A percentile compares a stretch with the other conserved stretches of the same genome.
These are phyloP conservation scores for Dinoponera quadriceps DNA, from an alignment of 1,140 invertebrate genomes.

Conservation along the genomic window DNA sequence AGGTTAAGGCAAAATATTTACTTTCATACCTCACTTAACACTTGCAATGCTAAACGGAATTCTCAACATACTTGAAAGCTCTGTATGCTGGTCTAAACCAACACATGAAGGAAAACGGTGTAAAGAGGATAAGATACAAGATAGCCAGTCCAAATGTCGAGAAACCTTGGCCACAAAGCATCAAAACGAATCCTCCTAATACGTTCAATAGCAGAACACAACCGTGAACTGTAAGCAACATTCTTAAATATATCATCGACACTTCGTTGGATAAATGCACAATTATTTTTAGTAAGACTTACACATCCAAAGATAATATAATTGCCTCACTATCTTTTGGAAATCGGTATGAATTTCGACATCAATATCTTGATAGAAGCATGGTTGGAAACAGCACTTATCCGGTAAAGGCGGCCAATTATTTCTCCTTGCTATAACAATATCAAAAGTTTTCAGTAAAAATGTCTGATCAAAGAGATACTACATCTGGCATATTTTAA, in stretches of 20 bases:
- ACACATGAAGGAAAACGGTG: slow-evolving; percentile 98
- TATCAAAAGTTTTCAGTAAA: slow-evolving; percentile 15
- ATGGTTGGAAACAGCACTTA: slow-evolving; percentile 96
- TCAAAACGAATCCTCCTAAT: slow-evolving; percentile 91
- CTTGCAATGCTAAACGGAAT: background rate
- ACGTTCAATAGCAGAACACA: slow-evolving; percentile 94
- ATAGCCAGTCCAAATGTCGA: slow-evolving; percentile 95
- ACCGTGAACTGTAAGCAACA: slow-evolving; percentile 92
- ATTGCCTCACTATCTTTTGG: slow-evolving; percentile 96
- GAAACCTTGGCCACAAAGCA: slow-evolving; percentile 88
- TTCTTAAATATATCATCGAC: slow-evolving; percentile 51
- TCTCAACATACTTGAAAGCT: slow-evolving; percentile 90
- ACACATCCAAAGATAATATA: slow-evolving; percentile 99
- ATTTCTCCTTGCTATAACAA: slow-evolving; percentile 90
- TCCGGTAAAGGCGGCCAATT: slow-evolving; percentile 99
- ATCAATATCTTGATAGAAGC: slow-evolving; percentile 99
- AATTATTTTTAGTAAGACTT: slow-evolving; percentile 85
- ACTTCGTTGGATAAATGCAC: background rate
- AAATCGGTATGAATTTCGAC: slow-evolving; percentile 99
- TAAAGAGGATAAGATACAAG: slow-evolving; percentile 96
- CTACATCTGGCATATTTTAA: slow-evolving; percentile 6
- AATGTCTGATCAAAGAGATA: background rate
- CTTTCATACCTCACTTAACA: background rate
- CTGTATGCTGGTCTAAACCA: slow-evolving; percentile 97
- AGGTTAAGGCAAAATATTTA: slow-evolving; percentile 43